Conservation (phyloP, 2,888 invertebrate species). For the Reticulitermes lucifugus region DNA sequence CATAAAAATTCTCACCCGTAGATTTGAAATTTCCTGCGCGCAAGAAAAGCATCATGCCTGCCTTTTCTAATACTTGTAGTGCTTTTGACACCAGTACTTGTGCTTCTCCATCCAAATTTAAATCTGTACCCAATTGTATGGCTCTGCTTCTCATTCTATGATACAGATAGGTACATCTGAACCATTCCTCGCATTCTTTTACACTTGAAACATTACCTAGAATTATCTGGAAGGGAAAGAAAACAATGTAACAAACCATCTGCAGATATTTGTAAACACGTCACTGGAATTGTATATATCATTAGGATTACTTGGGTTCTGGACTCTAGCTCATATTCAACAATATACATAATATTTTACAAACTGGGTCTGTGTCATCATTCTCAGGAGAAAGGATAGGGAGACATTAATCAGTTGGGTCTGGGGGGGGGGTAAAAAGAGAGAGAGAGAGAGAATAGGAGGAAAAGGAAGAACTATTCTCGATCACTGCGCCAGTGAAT, state of each 20-base stretch:
- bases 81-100: not conserved
- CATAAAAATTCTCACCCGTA: not conserved
- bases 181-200: not conserved
- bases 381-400: too few relatives aligned
- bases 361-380: too few relatives aligned
- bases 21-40: not conserved
- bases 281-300: too few relatives aligned
- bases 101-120: not conserved
- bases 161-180: not conserved
- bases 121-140: not conserved
- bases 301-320: too few relatives aligned
- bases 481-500: too few relatives aligned
- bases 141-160: slow-evolving; percentile 2
- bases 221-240: not conserved
- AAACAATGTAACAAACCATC: not conserved
- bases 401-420: too few relatives aligned
- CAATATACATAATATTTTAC: too few relatives aligned
- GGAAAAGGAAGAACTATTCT: too few relatives aligned
- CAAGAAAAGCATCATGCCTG: not conserved
- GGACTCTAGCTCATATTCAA: too few relatives aligned
- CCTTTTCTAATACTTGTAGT: not conserved
- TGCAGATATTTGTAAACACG: too few relatives aligned
- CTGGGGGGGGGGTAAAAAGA: too few relatives aligned
- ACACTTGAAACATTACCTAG: not conserved
- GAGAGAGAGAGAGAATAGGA: too few relatives aligned